phyloP scores from a whole-genome alignment of 2,797 vertebrate genomes.

The Hafferia zeledoni region DNA sequence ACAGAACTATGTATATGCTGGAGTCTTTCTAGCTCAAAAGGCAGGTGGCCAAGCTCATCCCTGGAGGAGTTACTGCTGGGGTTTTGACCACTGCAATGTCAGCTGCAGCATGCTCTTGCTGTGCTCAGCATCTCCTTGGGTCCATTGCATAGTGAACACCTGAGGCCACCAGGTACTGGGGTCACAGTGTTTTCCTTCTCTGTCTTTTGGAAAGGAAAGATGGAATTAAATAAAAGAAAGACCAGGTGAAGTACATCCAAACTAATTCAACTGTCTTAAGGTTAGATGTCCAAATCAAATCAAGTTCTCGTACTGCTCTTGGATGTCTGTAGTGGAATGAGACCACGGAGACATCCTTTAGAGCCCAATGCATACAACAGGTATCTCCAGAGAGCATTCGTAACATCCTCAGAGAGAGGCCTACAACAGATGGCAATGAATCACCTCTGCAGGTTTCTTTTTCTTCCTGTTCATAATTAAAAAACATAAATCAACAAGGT shows the following conservation, averaged over 20 bases:
- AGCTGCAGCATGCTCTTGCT: neutral
- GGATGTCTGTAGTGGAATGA: neutral
- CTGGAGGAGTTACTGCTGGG: neutral
- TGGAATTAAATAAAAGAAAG: neutral
- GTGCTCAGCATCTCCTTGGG: neutral
- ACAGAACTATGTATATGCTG: neutral
- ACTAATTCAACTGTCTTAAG: neutral
- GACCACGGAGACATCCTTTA: neutral
- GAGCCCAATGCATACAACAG: neutral
- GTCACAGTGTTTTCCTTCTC: neutral
- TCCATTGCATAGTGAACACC: neutral
- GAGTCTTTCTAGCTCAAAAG: neutral
- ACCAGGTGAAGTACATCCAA: neutral
- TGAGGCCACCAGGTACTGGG: neutral
- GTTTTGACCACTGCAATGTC: neutral
- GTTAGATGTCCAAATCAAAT: neutral
- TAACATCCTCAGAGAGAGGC: neutral
- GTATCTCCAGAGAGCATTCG: neutral
- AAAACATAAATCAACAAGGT: neutral
- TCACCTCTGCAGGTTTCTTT: neutral
- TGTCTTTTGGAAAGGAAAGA: neutral
- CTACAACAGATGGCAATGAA: neutral
- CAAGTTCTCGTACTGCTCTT: neutral
- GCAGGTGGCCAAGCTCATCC: neutral
- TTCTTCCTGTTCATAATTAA: neutral